Conservation (phyloP, 2,888 invertebrate species). For the Drosophila atroscutellata region DNA sequence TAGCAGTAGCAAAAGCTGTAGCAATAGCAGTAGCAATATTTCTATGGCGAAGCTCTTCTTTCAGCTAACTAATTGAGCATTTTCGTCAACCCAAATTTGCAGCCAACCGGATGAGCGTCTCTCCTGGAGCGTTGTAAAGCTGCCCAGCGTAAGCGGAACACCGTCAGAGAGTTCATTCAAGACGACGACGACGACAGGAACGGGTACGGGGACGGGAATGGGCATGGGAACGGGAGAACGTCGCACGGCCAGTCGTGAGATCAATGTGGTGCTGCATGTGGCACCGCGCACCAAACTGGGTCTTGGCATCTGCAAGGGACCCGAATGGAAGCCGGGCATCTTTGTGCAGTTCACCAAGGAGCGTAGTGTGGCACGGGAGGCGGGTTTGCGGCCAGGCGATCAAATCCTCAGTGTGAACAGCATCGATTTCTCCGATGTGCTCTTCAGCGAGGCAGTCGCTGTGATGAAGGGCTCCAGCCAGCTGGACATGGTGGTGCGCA, state of each 20-base stretch:
- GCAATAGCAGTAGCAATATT: not conserved
- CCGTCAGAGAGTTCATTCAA: slow-evolving; percentile 80
- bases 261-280: slow-evolving; percentile 91
- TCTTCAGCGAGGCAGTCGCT: slow-evolving; percentile 93
- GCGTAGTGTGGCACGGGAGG: slow-evolving; percentile 94
- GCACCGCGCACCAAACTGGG: slow-evolving; percentile 93
- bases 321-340: slow-evolving; percentile 94
- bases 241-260: slow-evolving; percentile 86
- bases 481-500: slow-evolving; percentile 91
- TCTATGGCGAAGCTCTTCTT: not conserved
- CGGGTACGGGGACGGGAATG: not conserved
- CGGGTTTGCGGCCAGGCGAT: slow-evolving; percentile 95
- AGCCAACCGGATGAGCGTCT: slow-evolving; percentile 87
- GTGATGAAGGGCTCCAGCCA: slow-evolving; percentile 92
- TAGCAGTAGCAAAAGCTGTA: no score
- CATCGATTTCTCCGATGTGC: slow-evolving; percentile 90
- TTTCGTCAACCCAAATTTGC: not conserved
- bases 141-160: slow-evolving; percentile 77
- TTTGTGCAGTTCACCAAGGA: slow-evolving; percentile 96
- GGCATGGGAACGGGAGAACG: slow-evolving; percentile 6
- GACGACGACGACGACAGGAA: slow-evolving; percentile 16
- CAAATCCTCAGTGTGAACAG: slow-evolving; percentile 96
- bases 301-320: slow-evolving; percentile 94
- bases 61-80: not conserved
- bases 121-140: slow-evolving; percentile 92